Base-by-base conservation (phyloP, 2,113 vertebrate genomes). In the Pseudopipra pipra region DNA sequence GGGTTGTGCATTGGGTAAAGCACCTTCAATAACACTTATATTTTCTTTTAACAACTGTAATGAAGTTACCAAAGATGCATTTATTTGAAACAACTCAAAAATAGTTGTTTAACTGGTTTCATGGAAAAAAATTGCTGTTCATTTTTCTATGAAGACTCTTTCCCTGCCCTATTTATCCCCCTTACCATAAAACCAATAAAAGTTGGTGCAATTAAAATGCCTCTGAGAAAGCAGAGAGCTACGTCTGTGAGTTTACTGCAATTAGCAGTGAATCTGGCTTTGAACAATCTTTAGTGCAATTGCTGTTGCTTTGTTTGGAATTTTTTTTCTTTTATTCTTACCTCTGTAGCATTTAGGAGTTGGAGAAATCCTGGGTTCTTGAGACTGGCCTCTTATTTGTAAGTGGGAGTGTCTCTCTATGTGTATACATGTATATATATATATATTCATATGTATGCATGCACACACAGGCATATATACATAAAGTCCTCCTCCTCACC, bases 151-250 rank as follows among this genome's bases (percentile, higher is more conserved):
- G 41, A 80, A 63, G 28, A 55, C 5, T 56, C 5, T 27, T n/a
- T 20, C 19, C 1, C 3, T 2, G 9, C 2, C 16, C 8, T 27
- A 2, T 66, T 47, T 58, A 52, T 18, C 13, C 11, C 3, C 6
- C 23, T 14, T 2, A 1, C 30, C n/a, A 43, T 70, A 22, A 30
- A 89, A 87, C 35, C 30, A 22, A 51, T 63, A 55, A 43, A 56
- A 56, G 24, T 23, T 58, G 33, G 8, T 44, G 23, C 17, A 18
- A 46, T 71, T 73, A 49, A 77, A 92, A 86, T 22, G 37, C 8
- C 43, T 84, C 9, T 58, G 39, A 83, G 68, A 73, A 86, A 76
- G 39, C 43, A 41, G 73, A 63, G 31, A 52, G 21, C 44, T 77
- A 2, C 25, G 82, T 90, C 49, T 85, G 28, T 43, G 35, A 76